A percentile compares a stretch with the other conserved stretches of the same genome.
Evolutionary conservation across 2,113 vertebrate genomes (phyloP).

Genomic region (Macquaria ambigua): DNA sequence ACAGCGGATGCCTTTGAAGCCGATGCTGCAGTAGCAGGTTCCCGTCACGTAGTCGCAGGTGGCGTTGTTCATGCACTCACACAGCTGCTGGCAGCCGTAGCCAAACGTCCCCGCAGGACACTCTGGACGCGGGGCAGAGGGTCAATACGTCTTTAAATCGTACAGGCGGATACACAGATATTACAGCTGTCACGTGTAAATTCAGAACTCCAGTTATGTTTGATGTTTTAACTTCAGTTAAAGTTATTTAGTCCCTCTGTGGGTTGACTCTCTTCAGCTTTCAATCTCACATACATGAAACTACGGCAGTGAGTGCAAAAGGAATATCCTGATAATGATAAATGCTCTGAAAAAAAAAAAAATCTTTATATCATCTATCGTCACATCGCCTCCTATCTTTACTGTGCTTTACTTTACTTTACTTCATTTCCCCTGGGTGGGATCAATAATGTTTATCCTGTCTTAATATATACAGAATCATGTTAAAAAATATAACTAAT

Average conservation of each 20-base stretch:
- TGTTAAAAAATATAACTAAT: not conserved
- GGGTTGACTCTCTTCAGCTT: not conserved
- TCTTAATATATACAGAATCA: no score
- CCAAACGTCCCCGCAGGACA: constrained; percentile 93
- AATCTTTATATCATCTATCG: no score
- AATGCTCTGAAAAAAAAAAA: no score
- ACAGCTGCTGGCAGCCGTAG: constrained; percentile 93
- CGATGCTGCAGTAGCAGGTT: constrained; percentile 94
- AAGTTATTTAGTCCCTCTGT: not conserved
- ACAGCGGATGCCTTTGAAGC: constrained; percentile 95
- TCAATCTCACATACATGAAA: not conserved
- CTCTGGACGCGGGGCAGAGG: constrained; percentile 77
- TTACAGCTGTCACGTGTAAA: not conserved
- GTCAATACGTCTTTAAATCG: not conserved
- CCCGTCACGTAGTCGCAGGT: constrained; percentile 96
- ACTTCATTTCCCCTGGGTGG: no score
- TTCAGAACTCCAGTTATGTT: not conserved
- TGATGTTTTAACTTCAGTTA: not conserved
- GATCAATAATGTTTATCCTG: no score
- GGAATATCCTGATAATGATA: not conserved
- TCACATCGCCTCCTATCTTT: no score
- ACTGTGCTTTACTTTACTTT: no score
- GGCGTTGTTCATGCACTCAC: constrained; percentile 95
- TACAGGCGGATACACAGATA: not conserved
- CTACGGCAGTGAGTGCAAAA: not conserved